phyloP scores from a whole-genome alignment of 1,140 invertebrate genomes.

The Hirudo medicinalis region DNA sequence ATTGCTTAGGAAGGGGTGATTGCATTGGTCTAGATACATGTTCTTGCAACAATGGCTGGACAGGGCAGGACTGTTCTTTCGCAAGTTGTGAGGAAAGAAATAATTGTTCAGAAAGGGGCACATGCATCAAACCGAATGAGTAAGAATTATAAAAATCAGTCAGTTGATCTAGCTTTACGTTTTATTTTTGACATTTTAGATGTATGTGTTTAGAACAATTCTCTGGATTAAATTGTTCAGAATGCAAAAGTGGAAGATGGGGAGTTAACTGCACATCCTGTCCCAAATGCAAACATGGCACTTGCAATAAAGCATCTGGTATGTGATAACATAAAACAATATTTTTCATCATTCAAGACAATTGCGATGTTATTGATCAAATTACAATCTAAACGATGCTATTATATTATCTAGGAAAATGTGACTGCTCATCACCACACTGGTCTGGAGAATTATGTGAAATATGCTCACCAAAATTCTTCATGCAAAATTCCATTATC shows the following conservation, averaged over 20 bases:
- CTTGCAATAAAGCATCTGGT: conserved; percentile 21
- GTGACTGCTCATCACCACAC: conserved; percentile 24
- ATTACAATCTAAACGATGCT: not conserved
- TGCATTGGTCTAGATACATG: conserved; percentile 20
- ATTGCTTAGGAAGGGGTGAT: conserved; percentile 13
- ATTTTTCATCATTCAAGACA: not conserved
- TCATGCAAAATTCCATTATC: conserved; percentile 3
- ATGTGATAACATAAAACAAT: not conserved
- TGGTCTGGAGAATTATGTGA: conserved; percentile 27
- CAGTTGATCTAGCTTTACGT: not conserved
- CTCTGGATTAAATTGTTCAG: conserved; percentile 24
- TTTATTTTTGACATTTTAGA: not conserved
- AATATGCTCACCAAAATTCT: conserved; percentile 26
- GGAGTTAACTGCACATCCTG: conserved; percentile 24
- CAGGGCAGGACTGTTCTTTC: conserved; percentile 9
- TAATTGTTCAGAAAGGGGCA: conserved; percentile 24
- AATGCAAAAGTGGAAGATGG: conserved; percentile 23
- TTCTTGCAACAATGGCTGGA: conserved; percentile 13
- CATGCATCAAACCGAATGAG: conserved; percentile 24
- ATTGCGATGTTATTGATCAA: conserved; percentile 14
- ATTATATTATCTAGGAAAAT: conserved; percentile 21
- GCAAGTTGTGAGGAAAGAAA: conserved; percentile 21
- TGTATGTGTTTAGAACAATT: conserved; percentile 23
- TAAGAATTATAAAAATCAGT: not conserved
- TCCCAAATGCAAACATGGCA: conserved; percentile 22